These are phyloP conservation scores for Gymnorhina tibicen DNA, from an alignment of 2,113 vertebrate species.

Conservation along the genomic window DNA sequence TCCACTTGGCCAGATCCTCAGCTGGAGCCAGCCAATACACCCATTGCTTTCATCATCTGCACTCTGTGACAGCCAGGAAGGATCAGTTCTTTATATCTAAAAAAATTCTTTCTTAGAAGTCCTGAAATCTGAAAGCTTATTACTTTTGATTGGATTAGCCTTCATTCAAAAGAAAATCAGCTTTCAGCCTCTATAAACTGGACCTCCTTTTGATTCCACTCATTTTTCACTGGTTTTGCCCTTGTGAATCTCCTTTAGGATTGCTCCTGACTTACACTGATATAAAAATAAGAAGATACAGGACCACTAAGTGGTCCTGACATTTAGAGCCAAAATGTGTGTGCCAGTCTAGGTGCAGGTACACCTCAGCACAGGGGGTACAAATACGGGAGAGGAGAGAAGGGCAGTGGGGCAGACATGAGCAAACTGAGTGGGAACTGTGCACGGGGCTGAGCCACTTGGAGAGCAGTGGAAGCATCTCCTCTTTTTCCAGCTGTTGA, in stretches of 20 bases:
- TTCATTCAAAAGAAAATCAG: background rate
- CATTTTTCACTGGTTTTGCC: background rate
- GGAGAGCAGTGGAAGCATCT: background rate
- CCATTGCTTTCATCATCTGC: background rate
- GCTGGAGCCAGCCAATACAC: background rate
- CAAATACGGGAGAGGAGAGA: background rate
- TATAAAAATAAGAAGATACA: background rate
- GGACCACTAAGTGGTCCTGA: background rate
- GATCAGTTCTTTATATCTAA: background rate
- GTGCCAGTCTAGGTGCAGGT: background rate
- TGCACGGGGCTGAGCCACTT: background rate
- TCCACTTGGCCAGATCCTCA: background rate
- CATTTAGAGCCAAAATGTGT: background rate
- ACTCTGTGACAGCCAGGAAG: background rate
- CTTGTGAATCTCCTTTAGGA: background rate
- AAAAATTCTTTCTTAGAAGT: background rate
- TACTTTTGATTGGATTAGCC: background rate
- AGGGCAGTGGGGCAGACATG: background rate
- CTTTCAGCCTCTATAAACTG: background rate
- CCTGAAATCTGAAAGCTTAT: background rate
- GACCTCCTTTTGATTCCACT: background rate
- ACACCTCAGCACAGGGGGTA: background rate
- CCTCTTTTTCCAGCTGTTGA: background rate
- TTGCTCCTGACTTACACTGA: background rate
- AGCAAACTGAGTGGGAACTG: background rate